Conservation (phyloP, 2,113 vertebrate species). For the Xenopus borealis region DNA sequence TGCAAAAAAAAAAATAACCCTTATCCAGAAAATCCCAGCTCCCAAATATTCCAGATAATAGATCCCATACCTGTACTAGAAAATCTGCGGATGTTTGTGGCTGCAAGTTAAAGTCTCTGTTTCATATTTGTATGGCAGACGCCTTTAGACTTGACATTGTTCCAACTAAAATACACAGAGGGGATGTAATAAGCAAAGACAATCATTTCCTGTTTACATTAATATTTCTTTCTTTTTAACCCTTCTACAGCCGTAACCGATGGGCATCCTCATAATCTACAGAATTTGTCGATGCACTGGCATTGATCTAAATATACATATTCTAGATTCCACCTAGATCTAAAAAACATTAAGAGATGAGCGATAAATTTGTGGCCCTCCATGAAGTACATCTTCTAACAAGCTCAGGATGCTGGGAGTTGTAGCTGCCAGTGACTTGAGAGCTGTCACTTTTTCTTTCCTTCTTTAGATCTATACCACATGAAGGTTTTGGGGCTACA, state of each 20-base stretch:
- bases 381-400: too few species aligned
- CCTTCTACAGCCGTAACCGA: neutral
- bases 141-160: neutral
- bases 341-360: too few species aligned
- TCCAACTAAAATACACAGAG: slow-evolving; percentile 13
- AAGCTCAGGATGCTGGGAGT: neutral
- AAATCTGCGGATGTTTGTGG: neutral
- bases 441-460: neutral
- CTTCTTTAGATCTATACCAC: neutral
- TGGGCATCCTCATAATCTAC: too few species aligned
- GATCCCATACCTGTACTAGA: too few species aligned
- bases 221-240: neutral
- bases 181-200: neutral
- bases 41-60: too few species aligned
- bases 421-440: neutral
- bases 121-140: slow-evolving; percentile 19
- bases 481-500: neutral
- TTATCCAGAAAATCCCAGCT: too few species aligned
- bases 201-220: slow-evolving; percentile 19
- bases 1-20: too few species aligned
- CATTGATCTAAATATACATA: too few species aligned
- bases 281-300: too few species aligned
- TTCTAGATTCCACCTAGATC: too few species aligned
- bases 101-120: neutral
- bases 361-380: too few species aligned